phyloP scores from a whole-genome alignment of 2,797 vertebrate species.

The Danio tinwini region DNA sequence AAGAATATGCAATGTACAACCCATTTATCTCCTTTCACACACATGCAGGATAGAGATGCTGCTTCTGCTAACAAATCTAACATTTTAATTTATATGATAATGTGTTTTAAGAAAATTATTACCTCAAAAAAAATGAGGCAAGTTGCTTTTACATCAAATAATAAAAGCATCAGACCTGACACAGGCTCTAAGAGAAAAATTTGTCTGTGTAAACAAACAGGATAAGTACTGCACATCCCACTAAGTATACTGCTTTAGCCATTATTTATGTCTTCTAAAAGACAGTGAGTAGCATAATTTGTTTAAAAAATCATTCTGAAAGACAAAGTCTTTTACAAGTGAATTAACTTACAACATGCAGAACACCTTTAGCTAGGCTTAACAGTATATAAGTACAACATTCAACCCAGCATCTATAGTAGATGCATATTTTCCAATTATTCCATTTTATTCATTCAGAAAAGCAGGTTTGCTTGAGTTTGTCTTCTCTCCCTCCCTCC shows the following conservation, averaged over 20 bases:
- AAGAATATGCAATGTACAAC: neutral
- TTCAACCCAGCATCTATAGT: too few species aligned
- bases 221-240: neutral
- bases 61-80: neutral
- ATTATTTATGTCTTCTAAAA: conserved; percentile 5
- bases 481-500: neutral
- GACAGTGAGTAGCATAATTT: neutral
- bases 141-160: neutral
- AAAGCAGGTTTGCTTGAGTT: neutral
- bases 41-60: neutral
- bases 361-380: neutral
- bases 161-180: neutral
- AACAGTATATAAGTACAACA: neutral
- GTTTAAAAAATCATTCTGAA: too few species aligned
- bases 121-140: neutral
- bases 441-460: neutral
- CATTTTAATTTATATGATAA: conserved; percentile 7
- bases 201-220: neutral
- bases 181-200: neutral
- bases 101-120: neutral
- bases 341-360: neutral
- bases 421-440: neutral
- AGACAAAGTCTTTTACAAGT: neutral
- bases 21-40: neutral
- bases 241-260: neutral